These are phyloP conservation scores for Hemibagrus guttatus DNA, from an alignment of 2,797 vertebrate species.

Conservation along the genomic window DNA sequence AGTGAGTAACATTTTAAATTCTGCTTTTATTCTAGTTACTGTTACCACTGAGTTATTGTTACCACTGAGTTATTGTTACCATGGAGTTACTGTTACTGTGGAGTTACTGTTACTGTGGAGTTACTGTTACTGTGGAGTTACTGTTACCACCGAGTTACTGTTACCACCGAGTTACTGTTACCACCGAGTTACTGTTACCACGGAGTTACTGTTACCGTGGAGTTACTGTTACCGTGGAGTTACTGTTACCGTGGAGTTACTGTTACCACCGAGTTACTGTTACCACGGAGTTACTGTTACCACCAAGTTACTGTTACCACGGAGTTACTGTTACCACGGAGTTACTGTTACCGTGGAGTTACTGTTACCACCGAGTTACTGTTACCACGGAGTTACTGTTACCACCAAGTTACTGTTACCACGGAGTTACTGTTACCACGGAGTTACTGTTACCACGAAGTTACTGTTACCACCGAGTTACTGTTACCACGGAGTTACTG, in stretches of 20 bases:
- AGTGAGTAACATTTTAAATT: background rate
- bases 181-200: background rate
- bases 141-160: background rate
- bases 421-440: background rate
- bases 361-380: background rate
- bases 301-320: background rate
- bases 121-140: background rate
- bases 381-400: background rate
- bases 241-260: background rate
- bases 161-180: background rate
- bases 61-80: background rate
- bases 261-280: background rate
- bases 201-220: background rate
- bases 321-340: background rate
- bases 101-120: background rate
- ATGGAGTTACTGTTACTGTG: background rate
- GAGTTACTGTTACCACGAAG: background rate
- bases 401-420: background rate
- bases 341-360: no score
- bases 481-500: no score
- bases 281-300: background rate
- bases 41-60: background rate
- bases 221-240: background rate
- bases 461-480: no score
- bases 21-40: background rate